phyloP scores from a whole-genome alignment of 2,888 invertebrate genomes.

The Perizoma flavofasciatum region DNA sequence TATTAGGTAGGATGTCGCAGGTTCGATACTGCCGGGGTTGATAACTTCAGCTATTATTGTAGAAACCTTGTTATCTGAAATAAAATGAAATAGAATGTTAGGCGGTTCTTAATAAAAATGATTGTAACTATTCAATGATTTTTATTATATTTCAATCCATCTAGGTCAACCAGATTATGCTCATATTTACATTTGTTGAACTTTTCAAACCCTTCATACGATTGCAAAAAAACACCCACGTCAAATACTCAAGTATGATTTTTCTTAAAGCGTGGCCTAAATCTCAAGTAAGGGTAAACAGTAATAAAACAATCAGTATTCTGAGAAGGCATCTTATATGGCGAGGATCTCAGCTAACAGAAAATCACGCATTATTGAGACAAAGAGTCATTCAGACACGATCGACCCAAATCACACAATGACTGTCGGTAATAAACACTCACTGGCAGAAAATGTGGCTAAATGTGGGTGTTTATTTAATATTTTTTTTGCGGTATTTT shows the following conservation, averaged over 20 bases:
- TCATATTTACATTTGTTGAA: not conserved
- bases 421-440: conserved; percentile 31
- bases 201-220: not conserved
- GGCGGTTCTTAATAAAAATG: not conserved
- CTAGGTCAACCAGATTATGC: not conserved
- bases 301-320: conserved; percentile 36
- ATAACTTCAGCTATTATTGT: too few species aligned
- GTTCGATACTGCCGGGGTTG: too few species aligned
- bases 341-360: conserved; percentile 35
- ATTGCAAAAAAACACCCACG: too few species aligned
- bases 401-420: conserved; percentile 41
- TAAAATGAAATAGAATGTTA: not conserved
- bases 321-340: conserved; percentile 32
- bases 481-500: too few species aligned
- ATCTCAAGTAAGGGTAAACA: conserved; percentile 35
- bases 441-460: not conserved
- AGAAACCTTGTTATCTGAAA: not conserved
- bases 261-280: conserved; percentile 33
- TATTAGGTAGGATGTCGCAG: too few species aligned
- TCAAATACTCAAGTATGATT: conserved; percentile 13
- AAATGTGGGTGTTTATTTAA: too few species aligned
- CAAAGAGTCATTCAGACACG: conserved; percentile 40
- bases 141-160: not conserved
- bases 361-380: conserved; percentile 39
- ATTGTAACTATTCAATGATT: not conserved